These are phyloP conservation scores for Brachystomella parvula DNA, from an alignment of 1,140 invertebrate species.

Conservation along the genomic window DNA sequence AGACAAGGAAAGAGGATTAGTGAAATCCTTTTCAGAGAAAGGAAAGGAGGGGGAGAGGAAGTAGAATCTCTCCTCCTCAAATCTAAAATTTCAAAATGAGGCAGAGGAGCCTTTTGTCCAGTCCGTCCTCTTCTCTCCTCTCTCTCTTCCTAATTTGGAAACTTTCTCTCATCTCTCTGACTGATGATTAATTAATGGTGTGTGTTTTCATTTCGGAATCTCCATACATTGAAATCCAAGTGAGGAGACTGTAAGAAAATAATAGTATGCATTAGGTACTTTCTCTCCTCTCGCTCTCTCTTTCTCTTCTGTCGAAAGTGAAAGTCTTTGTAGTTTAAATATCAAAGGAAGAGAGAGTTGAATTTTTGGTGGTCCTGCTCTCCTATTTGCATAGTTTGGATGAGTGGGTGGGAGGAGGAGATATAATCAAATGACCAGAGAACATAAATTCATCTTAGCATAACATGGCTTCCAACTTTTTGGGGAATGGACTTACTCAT, in stretches of 20 bases:
- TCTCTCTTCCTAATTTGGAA: neutral
- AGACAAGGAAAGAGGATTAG: neutral
- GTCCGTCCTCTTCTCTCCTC: neutral
- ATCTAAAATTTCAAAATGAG: neutral
- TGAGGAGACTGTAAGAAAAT: neutral
- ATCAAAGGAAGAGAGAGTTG: slow-evolving; percentile 1
- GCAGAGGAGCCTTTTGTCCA: neutral
- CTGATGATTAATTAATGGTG: slow-evolving; percentile 10
- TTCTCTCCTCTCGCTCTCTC: slow-evolving; percentile 1
- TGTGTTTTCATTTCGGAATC: slow-evolving; percentile 3
- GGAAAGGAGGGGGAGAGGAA: neutral
- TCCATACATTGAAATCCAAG: too few relatives aligned
- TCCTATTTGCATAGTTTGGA: neutral
- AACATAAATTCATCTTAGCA: slow-evolving; percentile 5
- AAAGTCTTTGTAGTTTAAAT: slow-evolving; percentile 4
- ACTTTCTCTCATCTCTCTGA: neutral
- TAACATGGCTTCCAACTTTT: neutral
- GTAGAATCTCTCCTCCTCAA: neutral
- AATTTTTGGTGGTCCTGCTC: neutral
- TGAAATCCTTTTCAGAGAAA: slow-evolving; percentile 5
- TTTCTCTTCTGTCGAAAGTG: neutral
- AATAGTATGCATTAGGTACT: slow-evolving; percentile 10
- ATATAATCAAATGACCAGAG: slow-evolving; percentile 8
- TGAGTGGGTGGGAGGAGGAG: neutral
- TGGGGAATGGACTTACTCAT: slow-evolving; percentile 4